Evolutionary conservation across 2,113 vertebrate species (phyloP), one percentile per base, ranked within the genome.

Genomic region (Toxotes jaculatrix): DNA sequence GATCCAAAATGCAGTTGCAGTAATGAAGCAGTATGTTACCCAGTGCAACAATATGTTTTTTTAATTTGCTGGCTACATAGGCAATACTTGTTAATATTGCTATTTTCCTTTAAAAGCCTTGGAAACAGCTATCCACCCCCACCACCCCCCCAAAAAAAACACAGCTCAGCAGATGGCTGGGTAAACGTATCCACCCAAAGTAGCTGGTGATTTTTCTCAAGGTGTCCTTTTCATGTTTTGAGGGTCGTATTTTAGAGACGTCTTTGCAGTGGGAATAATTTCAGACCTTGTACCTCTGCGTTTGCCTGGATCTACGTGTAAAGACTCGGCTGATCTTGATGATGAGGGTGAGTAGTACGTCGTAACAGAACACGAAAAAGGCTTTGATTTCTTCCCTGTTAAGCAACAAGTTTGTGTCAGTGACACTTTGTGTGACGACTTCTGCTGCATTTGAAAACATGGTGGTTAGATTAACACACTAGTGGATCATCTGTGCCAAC

Each of bases 211-310:
- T 53, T 34, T 36, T 59, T 55, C 11, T 68, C 51, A 51, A 70
- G 57, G 66, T 77, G 49, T 71, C 60, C 51, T 60, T 67, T 74
- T 74, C 32, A 74, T 56, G 27, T 42, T 60, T 64, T 74, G 49
- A 77, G 13, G 17, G 23, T 49, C 1, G 6, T 70, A 17, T 59
- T 59, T 68, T 17, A 57, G 31, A 27, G 51, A 27, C 13, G 7
- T 21, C 4, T 31, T 42, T 68, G 23, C 34, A 43, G 4, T 27
- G 14, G 5, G 43, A 12, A 13, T 61, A 1, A 43, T 70, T 32
- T 43, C 23, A 67, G 32, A 63, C 12, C 23, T 55, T 55, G 4
- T 10, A 19, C 16, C 14, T 19, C 38, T n/a, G 5, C 23, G 9
- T n/a, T 32, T 47, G 42, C 27, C 4, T 19, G 16, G 31, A 27